These are phyloP conservation scores for Simalia tracyae DNA, from an alignment of 2,797 vertebrate genomes.

Conservation along the genomic window DNA sequence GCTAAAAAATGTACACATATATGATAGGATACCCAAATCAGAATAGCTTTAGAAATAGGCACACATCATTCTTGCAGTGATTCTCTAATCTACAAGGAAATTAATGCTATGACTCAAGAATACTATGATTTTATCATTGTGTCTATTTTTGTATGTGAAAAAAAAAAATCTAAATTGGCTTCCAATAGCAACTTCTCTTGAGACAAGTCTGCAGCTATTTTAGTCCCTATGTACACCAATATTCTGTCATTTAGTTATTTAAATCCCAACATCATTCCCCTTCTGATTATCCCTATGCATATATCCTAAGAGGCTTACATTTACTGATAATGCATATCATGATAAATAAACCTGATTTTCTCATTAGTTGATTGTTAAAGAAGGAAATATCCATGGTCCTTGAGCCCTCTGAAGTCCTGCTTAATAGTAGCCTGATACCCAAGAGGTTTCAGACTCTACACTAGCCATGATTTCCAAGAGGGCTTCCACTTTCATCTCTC, in stretches of 20 bases:
- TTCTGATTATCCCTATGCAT: constrained; percentile 22
- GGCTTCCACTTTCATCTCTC: neutral
- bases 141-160: constrained; percentile 24
- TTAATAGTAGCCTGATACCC: neutral
- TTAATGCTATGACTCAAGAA: constrained; percentile 34
- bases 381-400: neutral
- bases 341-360: neutral
- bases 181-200: constrained; percentile 41
- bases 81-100: constrained; percentile 38
- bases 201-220: constrained; percentile 51
- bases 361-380: neutral
- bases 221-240: constrained; percentile 54
- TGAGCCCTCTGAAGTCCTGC: neutral
- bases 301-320: constrained; percentile 32
- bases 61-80: neutral
- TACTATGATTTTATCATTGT: constrained; percentile 12
- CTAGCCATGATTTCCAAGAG: neutral
- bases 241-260: constrained; percentile 38
- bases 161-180: constrained; percentile 54
- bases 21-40: constrained; percentile 4
- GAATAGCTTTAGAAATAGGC: neutral
- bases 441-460: neutral
- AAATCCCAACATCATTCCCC: constrained; percentile 50
- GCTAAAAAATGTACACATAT: neutral
- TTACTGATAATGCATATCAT: neutral